Evolutionary conservation across 2,797 vertebrate genomes (phyloP).

Genomic region (Pangasius macronema): DNA sequence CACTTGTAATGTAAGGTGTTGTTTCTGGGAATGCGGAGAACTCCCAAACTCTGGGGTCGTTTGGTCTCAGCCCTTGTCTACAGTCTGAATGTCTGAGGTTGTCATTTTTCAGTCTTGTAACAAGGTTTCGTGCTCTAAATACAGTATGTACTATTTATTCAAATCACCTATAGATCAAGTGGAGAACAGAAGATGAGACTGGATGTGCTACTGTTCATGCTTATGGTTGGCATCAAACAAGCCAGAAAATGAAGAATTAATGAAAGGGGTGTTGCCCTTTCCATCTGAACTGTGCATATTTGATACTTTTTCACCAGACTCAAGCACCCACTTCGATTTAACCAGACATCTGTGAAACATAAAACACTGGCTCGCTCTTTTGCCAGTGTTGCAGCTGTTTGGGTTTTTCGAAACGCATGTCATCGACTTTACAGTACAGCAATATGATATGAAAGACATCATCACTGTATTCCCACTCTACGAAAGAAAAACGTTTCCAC

Average conservation of each 20-base stretch:
- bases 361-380: conserved; percentile 37
- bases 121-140: conserved; percentile 12
- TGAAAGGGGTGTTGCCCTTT: conserved; percentile 55
- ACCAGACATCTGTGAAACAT: conserved; percentile 34
- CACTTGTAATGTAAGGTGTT: not conserved
- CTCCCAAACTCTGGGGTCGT: conserved; percentile 10
- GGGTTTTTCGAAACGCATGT: conserved; percentile 44
- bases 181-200: conserved; percentile 30
- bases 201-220: conserved; percentile 27
- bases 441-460: conserved; percentile 22
- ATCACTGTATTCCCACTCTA: not conserved
- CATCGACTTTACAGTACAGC: conserved; percentile 28
- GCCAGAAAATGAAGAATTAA: conserved; percentile 46
- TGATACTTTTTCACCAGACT: conserved; percentile 48
- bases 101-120: not conserved
- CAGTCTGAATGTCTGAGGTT: not conserved
- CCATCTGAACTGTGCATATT: conserved; percentile 48
- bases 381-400: conserved; percentile 45
- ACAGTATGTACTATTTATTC: conserved; percentile 17
- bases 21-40: not conserved
- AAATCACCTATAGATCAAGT: conserved; percentile 32
- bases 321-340: conserved; percentile 47
- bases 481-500: not conserved
- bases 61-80: not conserved
- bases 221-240: conserved; percentile 53